Evolutionary conservation across 2,797 vertebrate genomes (phyloP), one percentile per base, ranked within the genome.

Genomic region (Schizopygopsis pylzovi): DNA sequence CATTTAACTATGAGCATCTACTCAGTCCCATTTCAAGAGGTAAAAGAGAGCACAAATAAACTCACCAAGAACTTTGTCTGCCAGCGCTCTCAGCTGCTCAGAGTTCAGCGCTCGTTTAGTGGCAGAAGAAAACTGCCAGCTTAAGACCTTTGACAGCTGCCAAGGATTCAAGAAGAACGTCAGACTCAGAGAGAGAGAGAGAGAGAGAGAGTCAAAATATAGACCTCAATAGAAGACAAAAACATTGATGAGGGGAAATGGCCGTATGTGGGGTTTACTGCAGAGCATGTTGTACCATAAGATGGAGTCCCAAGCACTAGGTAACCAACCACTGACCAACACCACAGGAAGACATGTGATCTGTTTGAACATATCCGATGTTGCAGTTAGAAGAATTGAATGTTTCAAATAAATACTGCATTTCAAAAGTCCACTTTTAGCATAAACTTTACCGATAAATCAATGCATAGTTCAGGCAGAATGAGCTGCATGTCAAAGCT

Each of bases 41-140:
- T 18, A 7, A 81, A 52, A 15, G 0, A 37, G 15, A 73, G 43
- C 20, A 7, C 8, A 13, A 4, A 13, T 0, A 67, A 73, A 67
- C 86, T 88, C 94, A 97, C 97, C 95, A 7, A 97, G 95, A 45
- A 97, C 92, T 83, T 97, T 99, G 75, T 96, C 95, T 67, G 93
- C 96, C 52, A 99, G 92, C 95, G 95, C 94, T 89, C 59, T 94
- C 78, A 98, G 94, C 87, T 99, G 98, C 65, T 97, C 93, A 12
- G 92, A 71, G 9, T 96, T 95, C 20, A 99, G 97, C 49, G 92
- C 96, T 77, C 97, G 94, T 78, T 97, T 95, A 20, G 97, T 97
- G 72, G 96, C 90, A 0, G 96, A 96, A 12, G 96, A 93, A 92
- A 99, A 99, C 93, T 99, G 98, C 97, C 98, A 99, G n/a, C 96